These are phyloP conservation scores for Uria lomvia DNA, from an alignment of 2,113 vertebrate genomes.

Conservation along the genomic window DNA sequence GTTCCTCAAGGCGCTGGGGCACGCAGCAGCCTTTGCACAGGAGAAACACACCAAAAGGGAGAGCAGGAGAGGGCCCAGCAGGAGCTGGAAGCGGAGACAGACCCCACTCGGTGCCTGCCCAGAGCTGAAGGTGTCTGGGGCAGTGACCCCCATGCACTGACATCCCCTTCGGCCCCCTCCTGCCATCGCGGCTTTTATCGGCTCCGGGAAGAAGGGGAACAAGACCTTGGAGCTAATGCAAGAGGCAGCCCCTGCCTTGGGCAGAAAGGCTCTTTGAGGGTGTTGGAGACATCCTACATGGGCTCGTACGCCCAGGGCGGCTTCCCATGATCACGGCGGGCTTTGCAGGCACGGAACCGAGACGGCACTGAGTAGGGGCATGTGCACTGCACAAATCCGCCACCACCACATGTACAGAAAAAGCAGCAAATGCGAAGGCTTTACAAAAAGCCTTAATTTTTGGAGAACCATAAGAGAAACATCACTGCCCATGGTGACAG, in stretches of 20 bases:
- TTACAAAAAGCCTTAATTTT: neutral
- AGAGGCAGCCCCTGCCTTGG: neutral
- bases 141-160: rapidly evolving
- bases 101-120: neutral
- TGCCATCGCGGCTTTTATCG: neutral
- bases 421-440: neutral
- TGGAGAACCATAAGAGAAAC: neutral
- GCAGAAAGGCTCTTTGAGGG: neutral
- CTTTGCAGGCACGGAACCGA: neutral
- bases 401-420: neutral
- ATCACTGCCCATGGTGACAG: neutral
- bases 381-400: neutral
- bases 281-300: neutral
- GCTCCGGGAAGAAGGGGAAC: neutral
- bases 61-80: neutral
- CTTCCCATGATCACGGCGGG: neutral
- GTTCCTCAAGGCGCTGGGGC: neutral
- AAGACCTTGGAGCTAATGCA: neutral
- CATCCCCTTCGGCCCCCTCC: neutral
- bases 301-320: neutral
- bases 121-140: neutral
- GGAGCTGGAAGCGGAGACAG: neutral
- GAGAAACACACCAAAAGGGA: neutral
- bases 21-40: neutral
- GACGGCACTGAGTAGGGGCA: neutral